Base-by-base conservation (phyloP, 2,113 vertebrate genomes). In the Osmerus mordax region DNA sequence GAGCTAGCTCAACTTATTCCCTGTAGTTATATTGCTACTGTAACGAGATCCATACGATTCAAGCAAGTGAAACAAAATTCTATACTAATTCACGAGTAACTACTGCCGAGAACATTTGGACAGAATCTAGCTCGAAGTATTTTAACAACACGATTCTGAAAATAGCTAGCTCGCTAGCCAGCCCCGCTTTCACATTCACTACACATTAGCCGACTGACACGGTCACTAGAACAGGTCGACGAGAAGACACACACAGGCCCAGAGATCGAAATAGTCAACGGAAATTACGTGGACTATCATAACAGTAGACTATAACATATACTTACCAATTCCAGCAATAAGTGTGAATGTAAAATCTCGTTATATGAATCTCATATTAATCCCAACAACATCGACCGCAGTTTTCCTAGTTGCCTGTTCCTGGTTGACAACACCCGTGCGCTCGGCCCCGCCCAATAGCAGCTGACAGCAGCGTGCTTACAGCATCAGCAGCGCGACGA, bases 401-500 rank as follows among this genome's bases (percentile, higher is more conserved):
- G 14, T 29, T 60, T 63, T 47, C 52, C 60, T 19, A 11, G 16
- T n/a, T 53, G 7, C 9, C 59, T 63, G 70, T 72, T 72, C 70
- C 70, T 64, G 70, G 70, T 65, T 25, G 51, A 65, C 64, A 18
- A 12, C 28, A 47, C 36, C 9, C 36, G 41, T 36, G 36, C 21
- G 3, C 51, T 32, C 19, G 23, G 55, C 65, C 55, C 66, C 77
- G 74, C 83, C 83, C 75, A 65, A 59, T 36, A 21, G 60, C 70
- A 71, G 58, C 75, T 71, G 65, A 61, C 58, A 28, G 56, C 25
- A 18, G 29, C 15, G 18, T 32, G 18, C 29, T 9, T 7, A 12
- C 41, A 9, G 41, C 41, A 12, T 7, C 5, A 47, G 41, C 41
- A 47, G 36, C 65, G 61, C n/a, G 51, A 72, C 73, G 69, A 25